Conservation (phyloP, 2,113 vertebrate species). For the Toxotes jaculatrix region DNA sequence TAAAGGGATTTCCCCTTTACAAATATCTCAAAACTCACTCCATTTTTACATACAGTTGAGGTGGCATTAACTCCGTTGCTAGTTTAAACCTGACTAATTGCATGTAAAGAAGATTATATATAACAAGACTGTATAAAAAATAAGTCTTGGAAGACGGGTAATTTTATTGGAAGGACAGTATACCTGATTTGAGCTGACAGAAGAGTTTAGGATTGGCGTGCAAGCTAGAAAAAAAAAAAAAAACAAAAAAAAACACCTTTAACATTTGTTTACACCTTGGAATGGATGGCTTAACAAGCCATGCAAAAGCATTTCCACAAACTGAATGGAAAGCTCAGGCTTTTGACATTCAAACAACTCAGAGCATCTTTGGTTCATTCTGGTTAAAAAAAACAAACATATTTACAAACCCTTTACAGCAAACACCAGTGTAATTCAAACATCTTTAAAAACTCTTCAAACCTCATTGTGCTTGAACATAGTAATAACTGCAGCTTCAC, state of each 20-base stretch:
- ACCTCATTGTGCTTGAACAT: constrained; percentile 67
- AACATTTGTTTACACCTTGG: constrained; percentile 25
- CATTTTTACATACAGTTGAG: neutral
- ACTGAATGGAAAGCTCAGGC: constrained; percentile 27
- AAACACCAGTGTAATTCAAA: constrained; percentile 68
- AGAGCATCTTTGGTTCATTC: constrained; percentile 81
- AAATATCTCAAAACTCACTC: neutral
- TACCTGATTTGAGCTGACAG: constrained; percentile 54
- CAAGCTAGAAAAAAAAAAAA: neutral
- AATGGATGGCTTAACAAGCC: constrained; percentile 30
- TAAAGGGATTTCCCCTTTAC: neutral
- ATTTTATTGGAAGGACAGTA: constrained; percentile 57
- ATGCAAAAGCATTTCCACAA: neutral
- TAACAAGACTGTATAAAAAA: neutral
- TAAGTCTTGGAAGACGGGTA: neutral
- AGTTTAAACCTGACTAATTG: too few relatives aligned
- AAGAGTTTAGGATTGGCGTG: neutral
- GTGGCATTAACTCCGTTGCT: neutral
- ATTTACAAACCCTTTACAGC: constrained; percentile 78
- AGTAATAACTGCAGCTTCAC: constrained; percentile 45
- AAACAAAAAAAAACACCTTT: neutral
- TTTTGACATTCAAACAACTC: constrained; percentile 55
- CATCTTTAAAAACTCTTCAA: constrained; percentile 17
- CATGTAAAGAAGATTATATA: neutral
- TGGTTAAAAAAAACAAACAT: constrained; percentile 57